Conservation (phyloP, 2,888 invertebrate genomes). For the Caenorhabditis wallacei region DNA sequence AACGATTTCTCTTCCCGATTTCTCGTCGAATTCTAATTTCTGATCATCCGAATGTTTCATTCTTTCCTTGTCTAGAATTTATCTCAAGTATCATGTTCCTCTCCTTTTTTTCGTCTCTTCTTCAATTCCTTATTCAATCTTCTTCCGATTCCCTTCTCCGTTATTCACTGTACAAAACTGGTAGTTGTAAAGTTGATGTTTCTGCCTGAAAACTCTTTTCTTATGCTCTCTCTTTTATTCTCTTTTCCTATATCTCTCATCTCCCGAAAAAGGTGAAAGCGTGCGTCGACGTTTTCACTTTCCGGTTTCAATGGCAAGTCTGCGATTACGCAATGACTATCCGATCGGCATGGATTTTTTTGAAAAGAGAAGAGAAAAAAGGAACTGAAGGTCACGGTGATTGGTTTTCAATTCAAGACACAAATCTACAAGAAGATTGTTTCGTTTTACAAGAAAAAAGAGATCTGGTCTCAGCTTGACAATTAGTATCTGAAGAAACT, state of each 20-base stretch:
- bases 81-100: conserved; percentile 37
- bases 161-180: conserved; percentile 59
- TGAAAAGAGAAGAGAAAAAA: conserved; percentile 14
- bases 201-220: conserved; percentile 35
- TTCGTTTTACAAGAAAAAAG: conserved; percentile 5
- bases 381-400: conserved; percentile 48
- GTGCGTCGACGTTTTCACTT: conserved; percentile 58
- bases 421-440: background rate
- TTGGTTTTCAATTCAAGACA: conserved; percentile 4
- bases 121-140: conserved; percentile 43
- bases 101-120: conserved; percentile 15
- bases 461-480: conserved; percentile 1
- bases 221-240: conserved; percentile 28
- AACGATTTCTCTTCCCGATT: background rate
- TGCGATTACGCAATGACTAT: conserved; percentile 56
- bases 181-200: conserved; percentile 60
- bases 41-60: conserved; percentile 53
- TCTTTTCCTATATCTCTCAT: conserved; percentile 4
- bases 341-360: conserved; percentile 36
- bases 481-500: conserved; percentile 15
- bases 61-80: conserved; percentile 9
- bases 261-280: conserved; percentile 55
- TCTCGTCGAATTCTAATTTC: conserved; percentile 18
- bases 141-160: conserved; percentile 55
- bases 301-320: conserved; percentile 53